A percentile compares a stretch with the other conserved stretches of the same genome.
Evolutionary conservation across 1,140 invertebrate species (phyloP).

Genomic region (Trialeurodes vaporariorum): DNA sequence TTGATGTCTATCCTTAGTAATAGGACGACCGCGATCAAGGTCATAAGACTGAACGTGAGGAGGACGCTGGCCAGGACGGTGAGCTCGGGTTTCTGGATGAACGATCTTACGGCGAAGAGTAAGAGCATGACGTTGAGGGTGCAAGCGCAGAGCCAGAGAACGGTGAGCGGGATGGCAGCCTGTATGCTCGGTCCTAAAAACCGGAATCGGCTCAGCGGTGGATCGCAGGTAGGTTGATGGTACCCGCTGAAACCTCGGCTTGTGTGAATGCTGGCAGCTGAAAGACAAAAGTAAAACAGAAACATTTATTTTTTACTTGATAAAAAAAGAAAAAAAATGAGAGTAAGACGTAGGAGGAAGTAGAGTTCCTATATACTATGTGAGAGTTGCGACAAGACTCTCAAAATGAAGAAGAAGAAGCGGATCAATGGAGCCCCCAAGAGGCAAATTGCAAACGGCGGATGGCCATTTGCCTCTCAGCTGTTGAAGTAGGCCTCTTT

Average conservation of each 20-base stretch:
- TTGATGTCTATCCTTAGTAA: conserved; percentile 23
- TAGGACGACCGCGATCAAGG: conserved; percentile 15
- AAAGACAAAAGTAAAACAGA: conserved; percentile 16
- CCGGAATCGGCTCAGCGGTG: conserved; percentile 32
- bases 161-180: conserved; percentile 34
- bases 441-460: too few species aligned
- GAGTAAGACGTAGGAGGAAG: too few species aligned
- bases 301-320: too few species aligned
- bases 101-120: conserved; percentile 13
- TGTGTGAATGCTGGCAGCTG: conserved; percentile 36
- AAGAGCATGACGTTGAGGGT: conserved; percentile 19
- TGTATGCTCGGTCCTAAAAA: conserved; percentile 37
- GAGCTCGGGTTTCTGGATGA: conserved; percentile 17
- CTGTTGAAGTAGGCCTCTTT: too few species aligned
- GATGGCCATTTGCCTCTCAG: too few species aligned
- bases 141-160: conserved; percentile 39
- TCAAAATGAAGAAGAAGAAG: too few species aligned
- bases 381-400: too few species aligned
- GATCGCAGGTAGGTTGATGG: conserved; percentile 35
- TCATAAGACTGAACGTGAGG: conserved; percentile 18
- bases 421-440: too few species aligned
- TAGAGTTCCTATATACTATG: too few species aligned
- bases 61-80: conserved; percentile 20
- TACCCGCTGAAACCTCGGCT: conserved; percentile 35
- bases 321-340: too few species aligned